A percentile compares a stretch with the other conserved stretches of the same genome.
phyloP scores from a whole-genome alignment of 2,797 vertebrate species.

The Momotus momota region DNA sequence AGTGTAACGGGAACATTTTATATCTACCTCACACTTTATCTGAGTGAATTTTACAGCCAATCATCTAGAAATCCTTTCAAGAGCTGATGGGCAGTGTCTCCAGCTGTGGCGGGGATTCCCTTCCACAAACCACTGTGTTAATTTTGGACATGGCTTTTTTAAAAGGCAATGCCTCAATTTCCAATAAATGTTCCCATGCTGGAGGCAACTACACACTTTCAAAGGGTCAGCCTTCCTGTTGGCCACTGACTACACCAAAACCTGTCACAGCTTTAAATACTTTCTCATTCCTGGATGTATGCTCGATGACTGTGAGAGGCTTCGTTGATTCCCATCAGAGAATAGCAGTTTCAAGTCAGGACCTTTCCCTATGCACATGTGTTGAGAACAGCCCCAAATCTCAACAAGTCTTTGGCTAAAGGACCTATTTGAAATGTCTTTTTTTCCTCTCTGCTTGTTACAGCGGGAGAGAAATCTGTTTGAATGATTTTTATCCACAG shows the following conservation, averaged over 20 bases:
- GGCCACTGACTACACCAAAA: background rate
- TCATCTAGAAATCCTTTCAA: background rate
- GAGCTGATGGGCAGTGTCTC: background rate
- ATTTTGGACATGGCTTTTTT: background rate
- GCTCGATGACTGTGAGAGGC: no score
- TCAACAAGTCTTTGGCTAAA: background rate
- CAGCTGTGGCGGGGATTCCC: background rate
- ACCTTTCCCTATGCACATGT: rapidly evolving
- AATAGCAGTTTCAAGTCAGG: background rate
- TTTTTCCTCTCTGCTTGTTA: background rate
- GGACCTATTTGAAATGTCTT: background rate
- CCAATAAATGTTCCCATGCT: rapidly evolving
- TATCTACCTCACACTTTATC: background rate
- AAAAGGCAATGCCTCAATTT: background rate
- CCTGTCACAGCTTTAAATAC: rapidly evolving
- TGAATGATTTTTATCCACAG: background rate
- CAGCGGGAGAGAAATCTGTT: background rate
- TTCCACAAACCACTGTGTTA: background rate
- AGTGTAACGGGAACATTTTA: background rate
- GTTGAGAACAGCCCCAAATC: background rate
- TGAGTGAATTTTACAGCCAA: background rate
- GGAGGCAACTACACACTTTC: background rate
- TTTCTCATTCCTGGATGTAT: background rate
- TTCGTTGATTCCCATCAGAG: rapidly evolving
- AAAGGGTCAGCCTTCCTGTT: background rate